Evolutionary conservation across 2,113 vertebrate species (phyloP), one percentile per base, ranked within the genome.

Genomic region (Amblyornis subalaris): DNA sequence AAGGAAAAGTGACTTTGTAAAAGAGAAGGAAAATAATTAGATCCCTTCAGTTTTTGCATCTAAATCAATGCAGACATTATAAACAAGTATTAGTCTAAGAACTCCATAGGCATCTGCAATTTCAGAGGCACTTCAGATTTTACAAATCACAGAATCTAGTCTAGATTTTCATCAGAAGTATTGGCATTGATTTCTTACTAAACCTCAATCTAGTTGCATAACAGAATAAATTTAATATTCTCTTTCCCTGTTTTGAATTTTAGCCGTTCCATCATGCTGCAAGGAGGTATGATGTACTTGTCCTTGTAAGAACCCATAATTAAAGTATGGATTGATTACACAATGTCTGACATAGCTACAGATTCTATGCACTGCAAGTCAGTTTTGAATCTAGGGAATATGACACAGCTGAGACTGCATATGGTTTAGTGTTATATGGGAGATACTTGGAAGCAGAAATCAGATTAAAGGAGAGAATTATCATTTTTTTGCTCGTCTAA

Each of bases 241-340:
- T 67, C 47, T 87, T 76, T 77, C 80, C 22, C n/a, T 69, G 28
- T 26, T 77, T 78, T 57, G 70, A 9, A 47, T 90, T 93, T 89
- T 44, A 93, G 83, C 71, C 61, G 23, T 78, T 86, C 57, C 25
- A 55, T 64, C 77, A 44, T 33, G 51, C 62, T 89, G 57, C 71
- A 85, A 38, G 33, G 40, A 79, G 24, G 38, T 42, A 78, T 66
- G 71, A 91, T 85, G 92, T 94, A 92, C 82, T 89, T 85, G 81
- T 82, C 81, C 66, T 89, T 66, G 24, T 73, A 89, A 93, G 77
- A 90, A 70, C 58, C 54, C 42, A 51, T 67, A 95, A 89, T 93
- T 94, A 94, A 82, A 91, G 38, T 50, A 91, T 50, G 89, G 71
- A 93, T 51, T 47, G 81, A 89, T 96, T 93, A 93, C 67, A 83